Conservation (phyloP, 2,113 vertebrate species). For the Pterocles burchelli region DNA sequence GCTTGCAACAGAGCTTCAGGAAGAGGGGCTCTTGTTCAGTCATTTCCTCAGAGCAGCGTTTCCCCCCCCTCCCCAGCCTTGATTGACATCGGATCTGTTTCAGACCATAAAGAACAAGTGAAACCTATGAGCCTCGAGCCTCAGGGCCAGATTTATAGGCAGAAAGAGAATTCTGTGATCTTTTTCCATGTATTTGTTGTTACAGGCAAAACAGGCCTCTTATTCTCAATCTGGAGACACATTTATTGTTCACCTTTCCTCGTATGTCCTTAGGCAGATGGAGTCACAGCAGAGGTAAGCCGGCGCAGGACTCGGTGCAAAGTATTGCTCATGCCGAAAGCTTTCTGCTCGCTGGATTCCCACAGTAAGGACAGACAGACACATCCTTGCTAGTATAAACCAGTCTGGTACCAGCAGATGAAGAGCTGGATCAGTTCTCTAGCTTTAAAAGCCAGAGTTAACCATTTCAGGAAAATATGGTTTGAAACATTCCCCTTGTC, state of each 20-base stretch:
- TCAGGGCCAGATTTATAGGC: conserved; percentile 54
- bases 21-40: background rate
- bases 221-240: conserved; percentile 4
- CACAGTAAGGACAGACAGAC: background rate
- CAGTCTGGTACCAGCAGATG: background rate
- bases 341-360: background rate
- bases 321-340: rapidly evolving
- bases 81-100: conserved; percentile 47
- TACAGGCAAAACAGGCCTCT: background rate
- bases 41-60: background rate
- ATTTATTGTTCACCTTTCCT: conserved; percentile 23
- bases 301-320: background rate
- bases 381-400: rapidly evolving
- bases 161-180: conserved; percentile 61
- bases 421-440: background rate
- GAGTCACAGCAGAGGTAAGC: background rate
- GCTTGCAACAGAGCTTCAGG: background rate
- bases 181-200: conserved; percentile 36
- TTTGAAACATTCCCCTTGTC: background rate
- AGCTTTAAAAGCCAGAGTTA: background rate
- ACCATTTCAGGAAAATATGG: rapidly evolving
- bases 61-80: background rate
- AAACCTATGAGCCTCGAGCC: background rate
- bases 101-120: conserved; percentile 6
- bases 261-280: background rate